Base-by-base conservation (phyloP, 2,888 invertebrate species). In the Sinopyrophorus schimmeli region DNA sequence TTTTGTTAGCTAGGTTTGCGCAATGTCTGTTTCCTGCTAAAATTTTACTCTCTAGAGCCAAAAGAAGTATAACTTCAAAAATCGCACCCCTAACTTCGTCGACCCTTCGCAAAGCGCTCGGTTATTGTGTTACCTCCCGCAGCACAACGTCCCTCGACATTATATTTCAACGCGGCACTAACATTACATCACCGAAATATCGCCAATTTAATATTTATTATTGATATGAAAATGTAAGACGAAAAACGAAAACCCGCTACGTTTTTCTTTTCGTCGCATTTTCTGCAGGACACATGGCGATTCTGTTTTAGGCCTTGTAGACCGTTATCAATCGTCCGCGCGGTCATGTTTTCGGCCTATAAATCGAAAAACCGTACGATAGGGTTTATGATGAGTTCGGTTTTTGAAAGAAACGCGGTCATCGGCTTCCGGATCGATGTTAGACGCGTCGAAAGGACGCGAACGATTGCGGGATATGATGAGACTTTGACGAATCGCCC, bases 401-500 rank as follows among this genome's bases (percentile, higher is more conserved):
- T 39, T 44, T 39, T 20, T 26, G 28, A 27, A 51, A 51, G 46
- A 41, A 32, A 21, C 37, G 10, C 27, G 27, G 27, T 12, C 11
- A 12, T 5, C 27, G 31, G 4, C 27, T 20, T 24, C 16, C 12
- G 43, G 51, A 51, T 51, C 51, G 46, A 51, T 49, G 20, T 9
- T 26, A 9, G 40, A 10, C 20, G 17, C 23, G 18, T 21, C 24
- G 10, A 20, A 20, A 27, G 43, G 34, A 27, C 32, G 38, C 39
- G 15, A 31, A 24, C 27, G 47, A 37, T 41, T 34, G 46, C 44
- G 41, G 53, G 47, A 50, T 44, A 48, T 48, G 48, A 47, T 47
- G 48, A 44, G 55, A 54, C 54, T 50, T 52, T 58, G 55, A 58
- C 54, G 51, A 54, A 58, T 58, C 57, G 40, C 47, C 54, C 54